Conservation (phyloP, 2,113 vertebrate species). For the Casuarius casuarius region DNA sequence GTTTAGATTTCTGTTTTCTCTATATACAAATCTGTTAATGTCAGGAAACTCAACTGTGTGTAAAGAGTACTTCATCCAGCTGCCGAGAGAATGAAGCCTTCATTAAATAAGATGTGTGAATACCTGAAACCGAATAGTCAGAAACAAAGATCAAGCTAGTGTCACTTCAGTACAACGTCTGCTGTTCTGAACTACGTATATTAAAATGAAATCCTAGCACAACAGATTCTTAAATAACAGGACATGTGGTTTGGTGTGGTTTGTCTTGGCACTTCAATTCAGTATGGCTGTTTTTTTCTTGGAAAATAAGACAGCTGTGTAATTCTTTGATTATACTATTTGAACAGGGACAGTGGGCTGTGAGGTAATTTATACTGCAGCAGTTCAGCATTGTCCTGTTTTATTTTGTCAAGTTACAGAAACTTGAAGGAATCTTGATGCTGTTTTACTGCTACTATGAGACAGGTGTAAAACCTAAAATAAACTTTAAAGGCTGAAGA, state of each 20-base stretch:
- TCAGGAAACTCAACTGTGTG: constrained; percentile 24
- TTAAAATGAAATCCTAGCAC: constrained; percentile 46
- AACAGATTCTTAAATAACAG: not conserved
- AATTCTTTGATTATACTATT: constrained; percentile 1
- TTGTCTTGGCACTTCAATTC: constrained; percentile 33
- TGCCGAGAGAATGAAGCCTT: constrained; percentile 26
- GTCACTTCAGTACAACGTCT: not conserved
- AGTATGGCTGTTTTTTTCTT: not conserved
- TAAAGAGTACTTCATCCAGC: constrained; percentile 18
- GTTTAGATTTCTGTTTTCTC: not conserved
- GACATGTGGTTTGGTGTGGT: not conserved
- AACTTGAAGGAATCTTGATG: not conserved
- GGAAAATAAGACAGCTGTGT: constrained; percentile 9
- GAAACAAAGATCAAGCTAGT: constrained; percentile 34
- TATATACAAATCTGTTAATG: not conserved
- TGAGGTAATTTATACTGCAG: not conserved
- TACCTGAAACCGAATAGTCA: constrained; percentile 39
- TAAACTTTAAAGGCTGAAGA: constrained; percentile 48
- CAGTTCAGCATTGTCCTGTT: not conserved
- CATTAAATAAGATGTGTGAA: constrained; percentile 40
- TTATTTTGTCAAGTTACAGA: not conserved
- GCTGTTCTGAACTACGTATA: not conserved
- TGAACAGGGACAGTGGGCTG: not conserved
- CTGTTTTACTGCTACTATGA: not conserved
- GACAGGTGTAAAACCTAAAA: constrained; percentile 54